Evolutionary conservation across 2,113 vertebrate genomes (phyloP).

Genomic region (Corythornis cristatus): DNA sequence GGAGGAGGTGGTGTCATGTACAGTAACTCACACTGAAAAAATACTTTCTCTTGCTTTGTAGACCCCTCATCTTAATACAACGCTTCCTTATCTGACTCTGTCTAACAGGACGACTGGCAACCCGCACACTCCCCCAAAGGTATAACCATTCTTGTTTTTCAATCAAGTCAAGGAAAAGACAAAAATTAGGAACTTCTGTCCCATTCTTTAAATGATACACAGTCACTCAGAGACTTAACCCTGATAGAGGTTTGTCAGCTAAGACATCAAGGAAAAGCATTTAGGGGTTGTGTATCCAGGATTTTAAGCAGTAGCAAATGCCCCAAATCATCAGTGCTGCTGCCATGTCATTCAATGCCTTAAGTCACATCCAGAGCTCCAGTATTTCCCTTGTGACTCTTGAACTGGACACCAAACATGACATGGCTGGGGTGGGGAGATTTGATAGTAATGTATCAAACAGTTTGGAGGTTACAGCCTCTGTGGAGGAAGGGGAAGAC

Average conservation of each 20-base stretch:
- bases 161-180: neutral
- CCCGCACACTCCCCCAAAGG: neutral
- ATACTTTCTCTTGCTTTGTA: conserved; percentile 32
- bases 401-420: neutral
- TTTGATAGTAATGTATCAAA: neutral
- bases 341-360: neutral
- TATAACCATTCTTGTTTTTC: neutral
- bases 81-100: neutral
- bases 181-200: neutral
- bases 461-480: neutral
- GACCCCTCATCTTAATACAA: neutral
- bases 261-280: neutral
- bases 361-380: neutral
- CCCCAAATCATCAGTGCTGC: neutral
- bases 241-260: neutral
- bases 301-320: neutral
- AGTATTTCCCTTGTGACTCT: neutral
- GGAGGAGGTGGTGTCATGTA: neutral
- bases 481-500: neutral
- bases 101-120: rapidly evolving
- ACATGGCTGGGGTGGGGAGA: neutral
- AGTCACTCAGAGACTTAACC: neutral
- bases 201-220: neutral
- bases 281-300: neutral
- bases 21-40: conserved; percentile 12